A percentile compares a stretch with the other conserved stretches of the same genome.
phyloP scores from a whole-genome alignment of 2,888 invertebrate genomes.

The Artemia sp. region DNA sequence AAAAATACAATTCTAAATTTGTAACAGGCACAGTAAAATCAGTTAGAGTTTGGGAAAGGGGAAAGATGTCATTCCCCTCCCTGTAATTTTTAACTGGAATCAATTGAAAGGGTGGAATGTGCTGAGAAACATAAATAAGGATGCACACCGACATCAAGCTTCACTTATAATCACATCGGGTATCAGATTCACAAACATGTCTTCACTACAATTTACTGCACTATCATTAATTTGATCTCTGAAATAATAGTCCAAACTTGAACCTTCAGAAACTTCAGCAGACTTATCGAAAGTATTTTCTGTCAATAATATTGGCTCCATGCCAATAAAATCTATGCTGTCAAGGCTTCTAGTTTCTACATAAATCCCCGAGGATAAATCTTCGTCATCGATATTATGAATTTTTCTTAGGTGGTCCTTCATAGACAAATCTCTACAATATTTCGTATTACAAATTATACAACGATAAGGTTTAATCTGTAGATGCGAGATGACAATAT shows the following conservation, averaged over 20 bases:
- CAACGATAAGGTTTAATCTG: not conserved
- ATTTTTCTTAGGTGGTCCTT: not conserved
- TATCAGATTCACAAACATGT: not conserved
- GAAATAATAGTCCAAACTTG: not conserved
- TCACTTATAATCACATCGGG: not conserved
- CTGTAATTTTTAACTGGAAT: too few species aligned
- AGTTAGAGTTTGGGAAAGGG: too few species aligned
- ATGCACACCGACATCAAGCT: too few species aligned
- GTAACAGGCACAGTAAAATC: too few species aligned
- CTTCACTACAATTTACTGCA: not conserved
- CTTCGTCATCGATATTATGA: not conserved
- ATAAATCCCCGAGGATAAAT: not conserved
- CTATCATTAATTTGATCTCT: not conserved
- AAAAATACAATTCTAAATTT: too few species aligned
- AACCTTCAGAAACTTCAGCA: not conserved
- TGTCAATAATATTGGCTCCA: slow-evolving; percentile 3
- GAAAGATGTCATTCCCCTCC: too few species aligned
- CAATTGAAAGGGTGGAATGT: too few species aligned
- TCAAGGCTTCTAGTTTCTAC: not conserved
- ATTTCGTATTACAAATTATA: not conserved
- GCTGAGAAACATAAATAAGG: too few species aligned
- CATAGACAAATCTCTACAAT: not conserved
- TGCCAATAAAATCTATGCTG: not conserved
- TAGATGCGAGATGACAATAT: not conserved
- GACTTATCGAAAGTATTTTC: not conserved